Evolutionary conservation across 2,113 vertebrate genomes (phyloP).

Genomic region (pig (Sus scrofa)): DNA sequence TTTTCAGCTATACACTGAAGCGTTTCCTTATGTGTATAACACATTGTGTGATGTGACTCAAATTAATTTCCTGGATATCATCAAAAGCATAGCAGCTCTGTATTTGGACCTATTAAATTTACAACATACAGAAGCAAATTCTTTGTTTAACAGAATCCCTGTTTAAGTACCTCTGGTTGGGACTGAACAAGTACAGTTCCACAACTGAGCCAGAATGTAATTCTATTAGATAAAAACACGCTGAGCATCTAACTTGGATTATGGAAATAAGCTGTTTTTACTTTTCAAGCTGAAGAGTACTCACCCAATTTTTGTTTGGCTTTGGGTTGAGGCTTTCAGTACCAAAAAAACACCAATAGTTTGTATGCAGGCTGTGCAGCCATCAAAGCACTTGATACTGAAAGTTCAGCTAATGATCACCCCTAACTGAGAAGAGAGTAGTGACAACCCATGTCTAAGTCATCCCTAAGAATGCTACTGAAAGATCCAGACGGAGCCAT

Average conservation of each 20-base stretch:
- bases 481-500: slow-evolving; percentile 34
- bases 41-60: not conserved
- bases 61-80: not conserved
- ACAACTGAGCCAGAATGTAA: not conserved
- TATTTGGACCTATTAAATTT: not conserved
- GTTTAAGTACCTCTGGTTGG: not conserved
- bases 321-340: slow-evolving; percentile 7
- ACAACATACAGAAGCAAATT: not conserved
- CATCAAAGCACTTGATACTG: not conserved
- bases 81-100: not conserved
- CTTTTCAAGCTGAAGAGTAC: not conserved
- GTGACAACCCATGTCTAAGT: slow-evolving; percentile 46
- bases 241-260: not conserved
- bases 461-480: slow-evolving; percentile 27
- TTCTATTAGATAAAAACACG: slow-evolving; percentile 12
- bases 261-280: not conserved
- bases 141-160: slow-evolving; percentile 25
- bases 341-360: not conserved
- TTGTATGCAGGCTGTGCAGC: not conserved
- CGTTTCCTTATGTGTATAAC: not conserved
- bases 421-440: slow-evolving; percentile 61
- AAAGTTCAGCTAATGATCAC: slow-evolving; percentile 57
- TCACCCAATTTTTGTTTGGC: slow-evolving; percentile 4
- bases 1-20: not conserved
- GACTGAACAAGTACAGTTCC: not conserved